Evolutionary conservation across 1,140 invertebrate species (phyloP), one percentile per base, ranked within the genome.

Genomic region (Drosophila parvula): DNA sequence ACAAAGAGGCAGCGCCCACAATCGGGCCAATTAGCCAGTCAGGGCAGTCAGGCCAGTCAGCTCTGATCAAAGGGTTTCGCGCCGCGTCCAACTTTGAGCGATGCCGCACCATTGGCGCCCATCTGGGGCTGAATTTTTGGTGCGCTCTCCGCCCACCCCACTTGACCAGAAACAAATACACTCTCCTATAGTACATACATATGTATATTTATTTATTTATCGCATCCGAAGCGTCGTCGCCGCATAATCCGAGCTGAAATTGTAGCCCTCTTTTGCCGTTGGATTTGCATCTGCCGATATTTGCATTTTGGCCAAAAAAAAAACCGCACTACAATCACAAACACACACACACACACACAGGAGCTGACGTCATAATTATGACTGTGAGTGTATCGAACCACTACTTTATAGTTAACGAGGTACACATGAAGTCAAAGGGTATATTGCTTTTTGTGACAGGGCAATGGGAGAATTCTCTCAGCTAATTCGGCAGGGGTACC

Each of bases 1-100:
- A 83, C 83, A 88, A 83, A 86, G 69, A 88, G 84, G 77, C 77
- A 69, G 83, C 83, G 80, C 50, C 60, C 64, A 73, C 69, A 73
- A 71, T 73, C 65, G 69, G 57, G 45, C 79, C 79, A 89, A 88
- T 88, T 89, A 89, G 73, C 63, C 62, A 85, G 82, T 85, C 68
- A 63, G 48, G 36, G 36, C 64, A 82, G 79, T 82, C 79, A 82
- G 48, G 59, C 63, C 62, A 63, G 57, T 71, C 63, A 81, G 70
- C 64, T 18, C 32, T 50, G 79, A 89, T 88, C 83, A 88, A 88
- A 86, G 73, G 30, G 41, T 36, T 48, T 63, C 58, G 60, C 53
- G 62, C 65, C 55, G 63, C 73, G 47, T 45, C 45, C 43, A 38
- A 55, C 73, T 78, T 88, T 89, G 73, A 77, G 59, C 71, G 30